These are phyloP conservation scores for Cynopterus brachyotis DNA, from an alignment of 2,113 vertebrate genomes.

Conservation along the genomic window DNA sequence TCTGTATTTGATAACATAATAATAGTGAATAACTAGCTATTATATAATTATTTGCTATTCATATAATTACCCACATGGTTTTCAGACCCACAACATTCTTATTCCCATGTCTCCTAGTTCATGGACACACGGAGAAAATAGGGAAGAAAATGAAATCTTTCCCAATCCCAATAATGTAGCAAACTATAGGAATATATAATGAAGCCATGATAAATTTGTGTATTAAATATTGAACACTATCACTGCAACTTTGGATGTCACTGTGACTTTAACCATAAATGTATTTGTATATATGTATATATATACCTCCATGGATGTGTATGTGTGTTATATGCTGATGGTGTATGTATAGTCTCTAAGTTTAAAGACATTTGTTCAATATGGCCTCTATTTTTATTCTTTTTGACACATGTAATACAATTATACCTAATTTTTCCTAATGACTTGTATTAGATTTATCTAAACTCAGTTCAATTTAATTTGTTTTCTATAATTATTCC, in stretches of 20 bases:
- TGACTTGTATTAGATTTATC: not conserved
- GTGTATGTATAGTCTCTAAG: not conserved
- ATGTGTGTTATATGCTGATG: not conserved
- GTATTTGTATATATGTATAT: not conserved
- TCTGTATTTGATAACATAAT: not conserved
- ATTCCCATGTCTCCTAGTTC: not conserved
- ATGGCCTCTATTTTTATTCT: not conserved
- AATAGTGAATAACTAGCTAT: not conserved
- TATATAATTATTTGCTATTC: not conserved
- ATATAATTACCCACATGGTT: not conserved
- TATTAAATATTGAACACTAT: not conserved
- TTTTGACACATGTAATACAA: not conserved
- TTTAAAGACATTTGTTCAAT: not conserved
- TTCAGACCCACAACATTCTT: not conserved
- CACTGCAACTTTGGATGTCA: not conserved
- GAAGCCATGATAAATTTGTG: not conserved
- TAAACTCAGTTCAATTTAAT: not conserved
- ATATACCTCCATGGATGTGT: not conserved
- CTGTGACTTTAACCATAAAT: not conserved
- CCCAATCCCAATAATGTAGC: not conserved
- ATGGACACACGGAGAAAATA: not conserved
- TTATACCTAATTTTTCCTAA: not conserved
- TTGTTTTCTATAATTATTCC: not conserved
- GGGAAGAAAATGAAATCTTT: not conserved
- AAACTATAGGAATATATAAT: not conserved